Percentiles rank a stretch among this genome's conserved stretches.
phyloP scores from a whole-genome alignment of 2,113 vertebrate genomes.

The Saccopteryx bilineata region DNA sequence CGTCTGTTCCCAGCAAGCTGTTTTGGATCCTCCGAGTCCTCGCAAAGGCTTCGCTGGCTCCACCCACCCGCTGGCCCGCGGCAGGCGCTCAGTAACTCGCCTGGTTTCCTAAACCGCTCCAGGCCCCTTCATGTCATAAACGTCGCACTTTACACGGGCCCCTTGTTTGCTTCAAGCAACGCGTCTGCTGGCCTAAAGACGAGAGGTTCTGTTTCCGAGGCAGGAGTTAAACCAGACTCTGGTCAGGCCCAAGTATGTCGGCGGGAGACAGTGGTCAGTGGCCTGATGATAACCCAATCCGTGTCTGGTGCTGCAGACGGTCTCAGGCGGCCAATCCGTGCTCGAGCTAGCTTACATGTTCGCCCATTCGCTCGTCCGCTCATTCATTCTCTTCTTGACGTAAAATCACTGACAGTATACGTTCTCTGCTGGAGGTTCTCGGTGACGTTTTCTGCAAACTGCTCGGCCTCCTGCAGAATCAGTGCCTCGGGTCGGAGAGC shows the following conservation, averaged over 20 bases:
- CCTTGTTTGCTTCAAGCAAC: conserved; percentile 37
- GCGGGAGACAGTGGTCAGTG: neutral
- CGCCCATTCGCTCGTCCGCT: neutral
- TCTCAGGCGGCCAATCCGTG: neutral
- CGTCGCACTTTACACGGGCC: neutral
- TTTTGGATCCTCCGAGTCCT: neutral
- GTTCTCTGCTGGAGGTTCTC: neutral
- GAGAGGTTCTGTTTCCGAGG: neutral
- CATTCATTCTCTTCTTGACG: neutral
- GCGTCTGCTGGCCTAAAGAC: neutral
- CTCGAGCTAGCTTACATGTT: neutral
- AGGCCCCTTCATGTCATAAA: conserved; percentile 9
- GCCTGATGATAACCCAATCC: neutral
- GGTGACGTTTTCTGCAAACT: neutral
- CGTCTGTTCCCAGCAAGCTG: neutral
- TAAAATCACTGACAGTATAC: neutral
- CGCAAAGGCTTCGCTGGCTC: neutral
- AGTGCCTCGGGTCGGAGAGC: rapidly evolving
- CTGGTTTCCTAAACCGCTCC: neutral
- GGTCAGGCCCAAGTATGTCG: neutral
- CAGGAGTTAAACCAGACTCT: neutral
- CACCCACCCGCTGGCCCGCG: neutral
- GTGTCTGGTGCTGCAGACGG: too few species aligned
- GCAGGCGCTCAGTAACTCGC: neutral
- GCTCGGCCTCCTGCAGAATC: neutral